Conservation (phyloP, 1,140 invertebrate species). For the Zaprionus gabonicus region DNA sequence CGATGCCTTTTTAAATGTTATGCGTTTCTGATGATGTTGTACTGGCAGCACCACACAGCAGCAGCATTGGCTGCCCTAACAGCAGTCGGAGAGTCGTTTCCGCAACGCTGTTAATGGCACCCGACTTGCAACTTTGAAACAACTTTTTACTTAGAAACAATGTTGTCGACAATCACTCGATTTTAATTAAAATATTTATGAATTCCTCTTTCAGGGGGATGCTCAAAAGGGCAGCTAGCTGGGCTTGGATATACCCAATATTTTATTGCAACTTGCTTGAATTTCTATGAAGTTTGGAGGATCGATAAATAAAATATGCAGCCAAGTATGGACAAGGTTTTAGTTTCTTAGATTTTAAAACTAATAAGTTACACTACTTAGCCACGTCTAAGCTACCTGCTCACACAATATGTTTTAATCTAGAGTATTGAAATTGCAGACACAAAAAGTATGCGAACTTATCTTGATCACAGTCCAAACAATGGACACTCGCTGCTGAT, state of each 20-base stretch:
- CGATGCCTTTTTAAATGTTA: constrained; percentile 54
- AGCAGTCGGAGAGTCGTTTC: constrained; percentile 46
- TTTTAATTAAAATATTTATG: constrained; percentile 80
- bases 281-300: not conserved
- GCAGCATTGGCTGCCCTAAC: not conserved
- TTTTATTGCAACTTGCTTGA: not conserved
- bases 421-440: constrained; percentile 27
- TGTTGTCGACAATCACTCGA: constrained; percentile 64
- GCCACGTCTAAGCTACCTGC: not conserved
- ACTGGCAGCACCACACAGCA: not conserved
- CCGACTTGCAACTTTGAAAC: constrained; percentile 55
- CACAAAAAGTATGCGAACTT: constrained; percentile 26
- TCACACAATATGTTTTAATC: not conserved
- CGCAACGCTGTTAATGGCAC: constrained; percentile 50
- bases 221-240: not conserved
- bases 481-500: constrained; percentile 28
- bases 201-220: constrained; percentile 53
- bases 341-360: not conserved
- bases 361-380: not conserved
- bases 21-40: constrained; percentile 74
- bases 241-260: not conserved
- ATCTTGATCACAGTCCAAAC: constrained; percentile 57
- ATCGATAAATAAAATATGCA: not conserved
- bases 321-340: not conserved
- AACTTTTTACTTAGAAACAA: constrained; percentile 74